A percentile compares a stretch with the other conserved stretches of the same genome.
These are phyloP conservation scores for Drosophila bocqueti DNA, from an alignment of 1,140 invertebrate species.

Conservation along the genomic window DNA sequence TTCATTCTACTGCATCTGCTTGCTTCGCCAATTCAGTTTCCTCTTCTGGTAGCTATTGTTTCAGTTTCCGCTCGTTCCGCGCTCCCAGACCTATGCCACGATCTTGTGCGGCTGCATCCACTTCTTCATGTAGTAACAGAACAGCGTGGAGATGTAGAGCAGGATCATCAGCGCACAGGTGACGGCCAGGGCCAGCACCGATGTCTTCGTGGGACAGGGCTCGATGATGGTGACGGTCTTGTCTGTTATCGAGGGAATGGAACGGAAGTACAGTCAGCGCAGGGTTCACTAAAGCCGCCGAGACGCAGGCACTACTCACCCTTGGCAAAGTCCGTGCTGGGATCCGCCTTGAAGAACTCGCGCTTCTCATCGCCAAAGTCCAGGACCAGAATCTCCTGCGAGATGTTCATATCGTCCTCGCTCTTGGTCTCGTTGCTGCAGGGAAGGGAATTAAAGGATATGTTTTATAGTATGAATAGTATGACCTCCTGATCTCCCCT, in stretches of 20 bases:
- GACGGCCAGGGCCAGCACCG: conserved; percentile 94
- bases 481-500: background rate
- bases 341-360: conserved; percentile 91
- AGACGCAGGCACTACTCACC: conserved; percentile 85
- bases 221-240: conserved; percentile 94
- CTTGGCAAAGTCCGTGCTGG: conserved; percentile 91
- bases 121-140: conserved; percentile 96
- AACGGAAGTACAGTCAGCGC: conserved; percentile 1
- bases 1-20: conserved; percentile 7
- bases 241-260: conserved; percentile 86
- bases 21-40: conserved; percentile 3
- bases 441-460: background rate
- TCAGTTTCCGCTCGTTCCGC: conserved; percentile 29
- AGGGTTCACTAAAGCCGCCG: background rate
- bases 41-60: conserved; percentile 7
- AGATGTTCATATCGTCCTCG: conserved; percentile 96
- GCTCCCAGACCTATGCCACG: conserved; percentile 87
- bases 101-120: conserved; percentile 94
- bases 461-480: background rate
- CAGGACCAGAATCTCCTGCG: conserved; percentile 96
- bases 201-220: conserved; percentile 95
- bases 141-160: conserved; percentile 95
- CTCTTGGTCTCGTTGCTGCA: conserved; percentile 87
- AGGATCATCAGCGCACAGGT: conserved; percentile 95
- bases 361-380: conserved; percentile 96